Evolutionary conservation across 2,797 vertebrate species (phyloP).

Genomic region (Chanos chanos): DNA sequence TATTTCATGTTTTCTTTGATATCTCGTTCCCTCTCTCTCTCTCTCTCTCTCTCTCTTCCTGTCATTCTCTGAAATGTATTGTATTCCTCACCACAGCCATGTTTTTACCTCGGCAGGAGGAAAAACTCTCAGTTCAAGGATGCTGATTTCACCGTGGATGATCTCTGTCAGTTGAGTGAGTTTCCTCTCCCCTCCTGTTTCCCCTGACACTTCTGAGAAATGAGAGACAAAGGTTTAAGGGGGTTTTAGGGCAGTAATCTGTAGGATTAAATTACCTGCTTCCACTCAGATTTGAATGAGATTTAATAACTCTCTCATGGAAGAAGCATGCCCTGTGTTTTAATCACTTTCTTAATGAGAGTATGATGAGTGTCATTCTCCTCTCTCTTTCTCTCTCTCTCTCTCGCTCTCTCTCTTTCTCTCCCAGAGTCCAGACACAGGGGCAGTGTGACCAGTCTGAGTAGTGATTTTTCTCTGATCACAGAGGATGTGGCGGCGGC

Average conservation of each 20-base stretch:
- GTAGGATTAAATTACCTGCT: no score
- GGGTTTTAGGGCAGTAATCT: no score
- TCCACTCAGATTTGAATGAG: no score
- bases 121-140: constrained; percentile 87
- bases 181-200: constrained; percentile 16
- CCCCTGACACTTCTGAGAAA: no score
- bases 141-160: constrained; percentile 85
- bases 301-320: no score
- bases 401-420: neutral
- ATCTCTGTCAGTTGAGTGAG: constrained; percentile 91
- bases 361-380: neutral
- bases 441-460: constrained; percentile 91
- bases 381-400: neutral
- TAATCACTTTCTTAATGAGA: no score
- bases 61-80: neutral
- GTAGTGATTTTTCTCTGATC: constrained; percentile 93
- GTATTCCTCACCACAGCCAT: neutral
- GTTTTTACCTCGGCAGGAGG: constrained; percentile 67
- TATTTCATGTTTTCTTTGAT: neutral
- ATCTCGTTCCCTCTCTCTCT: neutral
- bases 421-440: constrained; percentile 81
- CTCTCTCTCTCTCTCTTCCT: neutral
- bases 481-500: constrained; percentile 80
- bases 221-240: no score
- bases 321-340: neutral